Evolutionary conservation across 2,113 vertebrate genomes (phyloP), one percentile per base, ranked within the genome.

Genomic region (Phoxinus phoxinus): DNA sequence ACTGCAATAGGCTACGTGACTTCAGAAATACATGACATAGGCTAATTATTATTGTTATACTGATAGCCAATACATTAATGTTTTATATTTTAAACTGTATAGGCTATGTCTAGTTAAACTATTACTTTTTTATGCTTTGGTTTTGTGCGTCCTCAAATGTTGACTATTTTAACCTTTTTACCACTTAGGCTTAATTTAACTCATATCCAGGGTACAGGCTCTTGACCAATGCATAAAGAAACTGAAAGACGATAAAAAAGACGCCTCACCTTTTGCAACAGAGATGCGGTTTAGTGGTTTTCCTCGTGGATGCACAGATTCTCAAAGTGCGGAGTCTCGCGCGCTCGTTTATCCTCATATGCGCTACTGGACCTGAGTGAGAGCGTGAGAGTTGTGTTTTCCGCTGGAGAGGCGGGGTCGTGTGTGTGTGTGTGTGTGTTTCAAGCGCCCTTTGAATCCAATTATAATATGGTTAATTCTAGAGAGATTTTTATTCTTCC

Each of bases 281-380:
- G 35, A 7, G 37, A 63, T 65, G 58, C 12, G 37, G n/a, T 80
- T 79, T 30, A 27, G 78, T 19, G 25, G 58, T 7, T 63, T 63
- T 37, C 13, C n/a, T 27, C 78, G n/a, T 6, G 9, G 77, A 80
- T 3, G 78, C 21, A 37, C 32, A 80, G 78, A 46, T 21, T 61
- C 37, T 79, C 58, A 41, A n/a, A 41, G 12, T 17, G 76, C 2
- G 7, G 23, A 44, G n/a, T 63, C 37, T 35, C 4, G 35, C 58
- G 35, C 37, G 78, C 3, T 27, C n/a, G 58, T 81, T 27, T 65
- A 46, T 65, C 15, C 11, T 46, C 21, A 61, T 1, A 78, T 25
- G 35, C 23, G 15, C 77, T 27, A 80, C n/a, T 59, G n/a, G 58
- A 81, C 58, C 58, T 3, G 32, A 46, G 58, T 65, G 78, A 81